These are phyloP conservation scores for Pluvianellus socialis DNA, from an alignment of 2,113 vertebrate genomes.

Conservation along the genomic window DNA sequence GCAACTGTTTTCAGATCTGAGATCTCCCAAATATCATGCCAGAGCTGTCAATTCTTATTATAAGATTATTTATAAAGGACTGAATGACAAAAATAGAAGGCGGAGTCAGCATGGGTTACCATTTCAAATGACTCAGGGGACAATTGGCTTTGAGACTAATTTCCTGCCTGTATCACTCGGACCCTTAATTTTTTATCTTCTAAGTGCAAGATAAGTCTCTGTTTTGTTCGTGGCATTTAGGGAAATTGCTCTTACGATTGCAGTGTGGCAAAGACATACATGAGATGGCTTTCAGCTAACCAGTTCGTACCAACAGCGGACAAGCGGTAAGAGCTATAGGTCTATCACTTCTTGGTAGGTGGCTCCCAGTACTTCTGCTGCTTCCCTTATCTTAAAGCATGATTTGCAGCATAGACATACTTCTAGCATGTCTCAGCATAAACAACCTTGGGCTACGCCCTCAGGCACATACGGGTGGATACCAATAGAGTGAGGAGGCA, in stretches of 20 bases:
- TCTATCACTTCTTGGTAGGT: fast-evolving
- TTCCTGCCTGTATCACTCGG: neutral
- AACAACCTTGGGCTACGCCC: neutral
- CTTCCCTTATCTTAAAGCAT: neutral
- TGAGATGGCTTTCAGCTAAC: neutral
- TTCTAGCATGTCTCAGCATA: neutral
- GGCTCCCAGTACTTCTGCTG: neutral
- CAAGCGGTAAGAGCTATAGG: fast-evolving
- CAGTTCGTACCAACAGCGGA: neutral
- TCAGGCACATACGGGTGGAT: neutral
- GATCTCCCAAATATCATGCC: neutral
- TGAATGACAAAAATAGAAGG: neutral
- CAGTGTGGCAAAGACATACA: neutral
- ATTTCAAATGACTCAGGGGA: neutral
- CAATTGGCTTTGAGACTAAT: neutral
- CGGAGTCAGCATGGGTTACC: neutral
- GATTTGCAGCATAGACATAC: neutral
- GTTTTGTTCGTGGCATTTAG: neutral
- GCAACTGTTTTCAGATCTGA: neutral
- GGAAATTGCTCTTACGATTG: neutral
- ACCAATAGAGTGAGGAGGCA: neutral
- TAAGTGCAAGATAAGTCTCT: neutral
- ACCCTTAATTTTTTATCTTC: neutral
- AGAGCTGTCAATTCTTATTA: neutral
- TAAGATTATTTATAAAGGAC: neutral